Conservation (phyloP, 1,140 invertebrate species). For the Helicoverpa zea region DNA sequence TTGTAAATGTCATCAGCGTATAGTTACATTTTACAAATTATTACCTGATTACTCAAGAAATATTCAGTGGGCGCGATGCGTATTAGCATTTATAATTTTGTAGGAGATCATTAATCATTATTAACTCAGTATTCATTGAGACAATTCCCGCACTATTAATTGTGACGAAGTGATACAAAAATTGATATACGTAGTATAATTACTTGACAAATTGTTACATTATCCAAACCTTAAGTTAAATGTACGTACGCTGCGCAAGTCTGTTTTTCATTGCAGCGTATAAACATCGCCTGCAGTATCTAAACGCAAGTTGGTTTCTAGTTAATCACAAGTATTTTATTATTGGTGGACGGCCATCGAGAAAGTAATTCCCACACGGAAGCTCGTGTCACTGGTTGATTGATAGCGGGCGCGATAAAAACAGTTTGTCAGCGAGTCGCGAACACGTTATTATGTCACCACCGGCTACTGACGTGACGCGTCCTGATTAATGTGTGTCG, state of each 20-base stretch:
- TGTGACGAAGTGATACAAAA: slow-evolving; percentile 38
- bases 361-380: slow-evolving; percentile 78
- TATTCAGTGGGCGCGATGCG: slow-evolving; percentile 62
- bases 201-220: slow-evolving; percentile 31
- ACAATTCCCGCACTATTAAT: slow-evolving; percentile 57
- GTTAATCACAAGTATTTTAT: slow-evolving; percentile 49
- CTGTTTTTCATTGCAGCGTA: slow-evolving; percentile 17
- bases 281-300: slow-evolving; percentile 9
- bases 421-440: slow-evolving; percentile 66
- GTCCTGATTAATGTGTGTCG: slow-evolving; percentile 76
- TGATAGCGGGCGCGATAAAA: slow-evolving; percentile 74
- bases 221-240: slow-evolving; percentile 16
- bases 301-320: slow-evolving; percentile 35
- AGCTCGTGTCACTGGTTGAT: slow-evolving; percentile 72
- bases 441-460: slow-evolving; percentile 80
- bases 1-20: slow-evolving; percentile 63
- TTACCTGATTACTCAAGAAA: slow-evolving; percentile 65
- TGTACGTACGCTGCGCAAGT: not conserved
- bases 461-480: slow-evolving; percentile 60
- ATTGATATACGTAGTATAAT: slow-evolving; percentile 44
- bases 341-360: slow-evolving; percentile 45
- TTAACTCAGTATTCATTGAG: slow-evolving; percentile 67
- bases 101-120: slow-evolving; percentile 71
- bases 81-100: slow-evolving; percentile 72
- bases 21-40: slow-evolving; percentile 70